phyloP scores from a whole-genome alignment of 2,888 invertebrate genomes.

The Himalopsyche tibetana region DNA sequence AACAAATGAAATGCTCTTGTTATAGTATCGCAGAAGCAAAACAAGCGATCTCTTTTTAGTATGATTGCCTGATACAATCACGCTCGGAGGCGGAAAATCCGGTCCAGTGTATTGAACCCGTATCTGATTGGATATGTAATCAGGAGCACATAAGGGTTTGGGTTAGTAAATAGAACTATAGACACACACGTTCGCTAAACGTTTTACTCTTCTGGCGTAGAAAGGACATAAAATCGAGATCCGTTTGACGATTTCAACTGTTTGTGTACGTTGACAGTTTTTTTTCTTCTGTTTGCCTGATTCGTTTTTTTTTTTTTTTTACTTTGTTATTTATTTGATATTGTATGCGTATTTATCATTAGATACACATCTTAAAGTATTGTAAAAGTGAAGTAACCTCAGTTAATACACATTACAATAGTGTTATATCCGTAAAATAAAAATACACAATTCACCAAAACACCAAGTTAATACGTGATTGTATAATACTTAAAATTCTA shows the following conservation, averaged over 20 bases:
- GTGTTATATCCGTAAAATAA: no score
- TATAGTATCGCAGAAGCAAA: neutral
- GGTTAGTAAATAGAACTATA: slow-evolving; percentile 22
- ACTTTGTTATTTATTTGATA: no score
- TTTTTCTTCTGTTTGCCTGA: neutral
- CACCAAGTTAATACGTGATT: no score
- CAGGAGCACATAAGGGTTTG: slow-evolving; percentile 38
- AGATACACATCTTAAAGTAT: no score
- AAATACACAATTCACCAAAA: no score
- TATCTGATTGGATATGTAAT: slow-evolving; percentile 38
- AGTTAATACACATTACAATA: no score
- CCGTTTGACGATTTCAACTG: neutral
- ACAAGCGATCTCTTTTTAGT: slow-evolving; percentile 31
- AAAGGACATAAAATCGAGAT: slow-evolving; percentile 2
- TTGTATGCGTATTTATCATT: no score
- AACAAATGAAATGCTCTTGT: neutral
- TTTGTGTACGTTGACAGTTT: neutral
- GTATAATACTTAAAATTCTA: no score
- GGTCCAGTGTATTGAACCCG: slow-evolving; percentile 19
- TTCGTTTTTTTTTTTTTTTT: neutral
- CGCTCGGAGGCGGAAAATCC: slow-evolving; percentile 19
- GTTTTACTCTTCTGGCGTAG: neutral
- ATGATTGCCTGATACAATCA: slow-evolving; percentile 32
- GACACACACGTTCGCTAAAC: slow-evolving; percentile 32
- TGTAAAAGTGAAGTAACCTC: no score